Conservation (phyloP, 2,797 vertebrate genomes). For the Acipenser ruthenus region DNA sequence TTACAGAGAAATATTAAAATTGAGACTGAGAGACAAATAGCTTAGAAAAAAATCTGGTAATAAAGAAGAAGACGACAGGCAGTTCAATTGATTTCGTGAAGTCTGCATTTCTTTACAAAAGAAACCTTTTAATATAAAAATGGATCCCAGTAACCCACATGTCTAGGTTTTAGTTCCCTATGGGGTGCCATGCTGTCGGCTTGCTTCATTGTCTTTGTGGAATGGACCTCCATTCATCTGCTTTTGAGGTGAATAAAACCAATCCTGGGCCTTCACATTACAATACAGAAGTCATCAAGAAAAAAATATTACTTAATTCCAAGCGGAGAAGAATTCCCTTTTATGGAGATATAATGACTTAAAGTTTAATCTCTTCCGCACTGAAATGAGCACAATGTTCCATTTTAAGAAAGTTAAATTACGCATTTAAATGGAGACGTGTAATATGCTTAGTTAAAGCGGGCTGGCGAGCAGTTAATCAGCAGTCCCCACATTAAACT, state of each 20-base stretch:
- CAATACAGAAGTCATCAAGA: conserved; percentile 28
- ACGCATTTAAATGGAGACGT: conserved; percentile 45
- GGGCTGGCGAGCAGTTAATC: conserved; percentile 35
- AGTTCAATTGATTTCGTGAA: conserved; percentile 44
- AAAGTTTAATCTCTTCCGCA: conserved; percentile 40
- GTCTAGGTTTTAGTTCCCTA: conserved; percentile 16
- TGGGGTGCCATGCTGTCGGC: conserved; percentile 21
- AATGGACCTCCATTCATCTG: conserved; percentile 33
- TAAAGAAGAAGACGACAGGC: conserved; percentile 5
- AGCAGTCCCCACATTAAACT: conserved; percentile 30
- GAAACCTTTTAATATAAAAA: conserved; percentile 18
- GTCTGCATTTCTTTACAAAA: conserved; percentile 32
- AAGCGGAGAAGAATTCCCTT: conserved; percentile 34
- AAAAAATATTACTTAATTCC: conserved; percentile 39
- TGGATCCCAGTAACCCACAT: conserved; percentile 53
- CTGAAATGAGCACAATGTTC: conserved; percentile 40
- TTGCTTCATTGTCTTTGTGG: conserved; percentile 38
- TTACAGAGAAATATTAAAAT: conserved; percentile 18
- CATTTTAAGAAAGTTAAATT: conserved; percentile 44
- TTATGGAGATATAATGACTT: conserved; percentile 47
- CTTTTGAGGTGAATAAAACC: conserved; percentile 35
- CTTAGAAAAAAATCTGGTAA: conserved; percentile 7
- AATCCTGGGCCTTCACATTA: conserved; percentile 22
- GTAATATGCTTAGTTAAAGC: conserved; percentile 43
- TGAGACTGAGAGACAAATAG: conserved; percentile 12